Conservation (phyloP, 1,140 invertebrate species). For the Triops longicaudatus region DNA sequence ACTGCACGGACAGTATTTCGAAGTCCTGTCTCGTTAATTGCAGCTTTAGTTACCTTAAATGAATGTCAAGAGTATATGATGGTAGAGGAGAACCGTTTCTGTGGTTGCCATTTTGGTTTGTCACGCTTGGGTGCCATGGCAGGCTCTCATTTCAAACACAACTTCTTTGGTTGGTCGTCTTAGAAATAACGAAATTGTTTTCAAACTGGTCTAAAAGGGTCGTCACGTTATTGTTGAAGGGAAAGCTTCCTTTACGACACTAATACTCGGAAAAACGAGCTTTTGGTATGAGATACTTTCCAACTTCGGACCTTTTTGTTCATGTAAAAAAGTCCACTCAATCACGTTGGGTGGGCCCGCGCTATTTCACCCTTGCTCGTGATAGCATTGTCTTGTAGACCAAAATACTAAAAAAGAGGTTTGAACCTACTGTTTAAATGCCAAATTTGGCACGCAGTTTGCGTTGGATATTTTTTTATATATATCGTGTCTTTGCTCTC, state of each 20-base stretch:
- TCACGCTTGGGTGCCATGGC: not conserved
- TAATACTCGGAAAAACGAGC: not conserved
- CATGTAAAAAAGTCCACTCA: not conserved
- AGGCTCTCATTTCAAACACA: not conserved
- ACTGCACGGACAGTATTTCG: not conserved
- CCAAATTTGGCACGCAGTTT: not conserved
- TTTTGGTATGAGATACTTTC: not conserved
- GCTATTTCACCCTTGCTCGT: not conserved
- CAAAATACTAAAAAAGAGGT: not conserved
- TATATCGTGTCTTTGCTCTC: not conserved
- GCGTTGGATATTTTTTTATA: not conserved
- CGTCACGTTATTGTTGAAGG: not conserved
- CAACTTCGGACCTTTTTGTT: not conserved
- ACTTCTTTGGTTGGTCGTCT: not conserved
- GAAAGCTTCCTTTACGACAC: not conserved
- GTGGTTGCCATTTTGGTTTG: not conserved
- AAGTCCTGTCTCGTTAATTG: not conserved
- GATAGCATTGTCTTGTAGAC: slow-evolving; percentile 6
- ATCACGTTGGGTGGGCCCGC: slow-evolving; percentile 5
- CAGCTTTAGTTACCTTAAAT: not conserved
- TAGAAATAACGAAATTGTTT: not conserved
- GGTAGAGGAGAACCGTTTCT: not conserved
- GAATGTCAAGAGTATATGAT: not conserved
- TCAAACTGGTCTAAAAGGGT: not conserved
- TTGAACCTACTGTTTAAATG: not conserved